A percentile compares a stretch with the other conserved stretches of the same genome.
Conservation (phyloP, 2,113 vertebrate species). For the Malurus melanocephalus region DNA sequence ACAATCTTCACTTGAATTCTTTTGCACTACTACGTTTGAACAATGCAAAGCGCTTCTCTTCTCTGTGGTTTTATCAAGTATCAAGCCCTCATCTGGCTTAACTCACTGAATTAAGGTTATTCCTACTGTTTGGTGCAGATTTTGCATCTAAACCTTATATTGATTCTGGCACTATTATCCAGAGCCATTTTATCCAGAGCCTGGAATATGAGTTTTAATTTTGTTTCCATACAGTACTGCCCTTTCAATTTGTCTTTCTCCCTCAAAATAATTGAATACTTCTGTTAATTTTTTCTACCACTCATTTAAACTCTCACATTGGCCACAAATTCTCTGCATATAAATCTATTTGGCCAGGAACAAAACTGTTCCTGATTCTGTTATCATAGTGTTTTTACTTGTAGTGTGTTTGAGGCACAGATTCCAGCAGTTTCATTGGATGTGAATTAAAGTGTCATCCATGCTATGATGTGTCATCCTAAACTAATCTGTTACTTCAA, state of each 20-base stretch:
- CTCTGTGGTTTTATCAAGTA: background rate
- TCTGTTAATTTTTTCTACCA: background rate
- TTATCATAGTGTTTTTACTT: background rate
- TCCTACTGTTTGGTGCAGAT: background rate
- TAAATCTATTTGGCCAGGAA: background rate
- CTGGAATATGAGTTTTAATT: background rate
- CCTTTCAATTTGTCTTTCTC: background rate
- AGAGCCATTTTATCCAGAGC: fast-evolving
- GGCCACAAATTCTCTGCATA: background rate
- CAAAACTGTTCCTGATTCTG: background rate
- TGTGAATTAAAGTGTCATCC: background rate
- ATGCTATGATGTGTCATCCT: conserved; percentile 4
- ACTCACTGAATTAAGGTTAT: background rate
- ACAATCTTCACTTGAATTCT: background rate
- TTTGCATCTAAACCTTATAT: background rate
- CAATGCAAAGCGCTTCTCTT: background rate
- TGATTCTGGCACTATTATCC: background rate
- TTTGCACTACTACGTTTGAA: background rate
- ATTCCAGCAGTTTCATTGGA: background rate
- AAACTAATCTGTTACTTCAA: conserved; percentile 46
- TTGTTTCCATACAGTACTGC: background rate
- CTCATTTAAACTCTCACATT: background rate
- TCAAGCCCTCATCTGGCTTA: background rate
- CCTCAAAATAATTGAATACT: background rate
- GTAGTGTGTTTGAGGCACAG: background rate